Base-by-base conservation (phyloP, 2,797 vertebrate species). In the Pipistrellus kuhlii region DNA sequence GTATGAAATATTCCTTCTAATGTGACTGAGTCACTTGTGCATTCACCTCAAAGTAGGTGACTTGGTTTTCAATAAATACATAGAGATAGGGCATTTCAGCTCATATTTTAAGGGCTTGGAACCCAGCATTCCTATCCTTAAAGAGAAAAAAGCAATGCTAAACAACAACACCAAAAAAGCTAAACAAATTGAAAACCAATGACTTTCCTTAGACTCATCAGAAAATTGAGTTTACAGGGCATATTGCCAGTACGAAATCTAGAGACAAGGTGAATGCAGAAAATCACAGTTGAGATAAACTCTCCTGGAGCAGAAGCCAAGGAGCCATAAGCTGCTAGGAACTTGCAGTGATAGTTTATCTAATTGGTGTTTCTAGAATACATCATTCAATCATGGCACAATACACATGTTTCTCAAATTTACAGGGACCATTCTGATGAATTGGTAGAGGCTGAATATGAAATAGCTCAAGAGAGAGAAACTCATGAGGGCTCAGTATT, bases 31-130 rank as follows among this genome's bases (percentile, higher is more conserved):
- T 82, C 71, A 78, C 12, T 72, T 35, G 21, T 95, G 53, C 73
- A 14, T 95, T 59, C 44, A 55, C 32, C 41, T 85, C 27, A 51
- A 27, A 57, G 15, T 78, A 66, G 21, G 21, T 69, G 73, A 78
- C 57, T 77, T 76, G 68, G 18, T 32, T 94, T 93, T 87, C 57
- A 93, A 83, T 87, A 88, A 94, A n/a, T 55, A 80, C 3, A 51
- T 11, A 32, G 30, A 78, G 14, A 44, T 30, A n/a, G 41, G 80
- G 1, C 30, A 80, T 96, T 91, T 95, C 10, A 89, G 3, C 21
- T 88, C n/a, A 88, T 30, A n/a, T 59, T 15, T 71, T 35, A 80
- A 88, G 72, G 82, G 4, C 23, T 64, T 92, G 15, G 57, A 78
- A 78, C 15, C 27, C 57, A 25, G 30, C 21, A 53, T 1, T 59